Conservation (phyloP, 1,140 invertebrate genomes). For the Nautilus pompilius region DNA sequence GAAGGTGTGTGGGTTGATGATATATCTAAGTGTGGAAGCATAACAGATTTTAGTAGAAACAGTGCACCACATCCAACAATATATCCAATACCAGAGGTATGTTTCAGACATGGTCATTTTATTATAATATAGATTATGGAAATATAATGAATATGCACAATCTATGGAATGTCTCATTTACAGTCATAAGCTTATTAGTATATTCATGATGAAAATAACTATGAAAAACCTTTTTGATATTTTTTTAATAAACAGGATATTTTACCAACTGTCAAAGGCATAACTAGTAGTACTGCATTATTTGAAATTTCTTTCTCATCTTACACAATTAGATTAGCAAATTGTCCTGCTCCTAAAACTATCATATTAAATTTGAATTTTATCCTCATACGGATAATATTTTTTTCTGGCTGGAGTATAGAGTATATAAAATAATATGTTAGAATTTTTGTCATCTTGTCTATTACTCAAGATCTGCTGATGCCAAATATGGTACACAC, state of each 20-base stretch:
- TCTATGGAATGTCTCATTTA: neutral
- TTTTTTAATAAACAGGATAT: neutral
- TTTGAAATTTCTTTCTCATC: no score
- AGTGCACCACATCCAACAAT: constrained; percentile 50
- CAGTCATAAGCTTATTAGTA: neutral
- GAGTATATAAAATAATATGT: no score
- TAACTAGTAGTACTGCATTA: neutral
- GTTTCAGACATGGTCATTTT: neutral
- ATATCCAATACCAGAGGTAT: constrained; percentile 54
- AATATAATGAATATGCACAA: neutral
- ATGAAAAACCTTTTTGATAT: neutral
- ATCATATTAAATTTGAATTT: no score
- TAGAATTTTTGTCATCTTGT: no score
- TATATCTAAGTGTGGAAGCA: constrained; percentile 53
- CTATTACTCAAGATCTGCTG: no score
- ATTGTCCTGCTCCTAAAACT: no score
- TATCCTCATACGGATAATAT: no score
- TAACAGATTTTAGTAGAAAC: constrained; percentile 53
- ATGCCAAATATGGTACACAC: no score
- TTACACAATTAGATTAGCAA: no score
- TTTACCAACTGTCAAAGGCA: neutral
- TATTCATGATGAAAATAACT: neutral
- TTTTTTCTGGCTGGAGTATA: no score
- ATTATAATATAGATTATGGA: neutral
- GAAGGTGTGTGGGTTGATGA: constrained; percentile 57